Evolutionary conservation across 2,113 vertebrate species (phyloP).

Genomic region (Phainopepla nitens): DNA sequence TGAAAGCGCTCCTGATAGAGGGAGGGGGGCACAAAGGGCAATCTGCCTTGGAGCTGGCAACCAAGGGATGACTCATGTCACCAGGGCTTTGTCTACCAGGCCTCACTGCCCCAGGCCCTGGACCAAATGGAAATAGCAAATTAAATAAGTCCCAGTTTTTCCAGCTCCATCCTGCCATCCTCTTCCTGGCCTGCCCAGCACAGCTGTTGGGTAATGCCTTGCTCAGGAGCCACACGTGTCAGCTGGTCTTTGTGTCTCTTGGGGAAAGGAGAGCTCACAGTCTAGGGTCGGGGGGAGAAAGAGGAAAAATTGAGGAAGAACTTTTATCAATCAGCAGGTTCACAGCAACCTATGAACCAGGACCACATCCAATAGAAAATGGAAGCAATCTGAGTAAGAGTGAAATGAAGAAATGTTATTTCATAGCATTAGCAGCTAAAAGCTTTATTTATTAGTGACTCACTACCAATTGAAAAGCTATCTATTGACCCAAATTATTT

Average conservation of each 20-base stretch:
- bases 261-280: neutral
- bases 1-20: neutral
- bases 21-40: neutral
- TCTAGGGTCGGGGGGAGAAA: accelerated
- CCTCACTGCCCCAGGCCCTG: neutral
- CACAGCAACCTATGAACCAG: neutral
- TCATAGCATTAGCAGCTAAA: neutral
- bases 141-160: neutral
- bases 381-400: neutral
- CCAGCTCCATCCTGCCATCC: neutral
- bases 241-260: neutral
- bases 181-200: neutral
- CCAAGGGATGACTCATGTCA: neutral
- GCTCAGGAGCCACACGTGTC: neutral
- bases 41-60: neutral
- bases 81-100: neutral
- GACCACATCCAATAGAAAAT: neutral
- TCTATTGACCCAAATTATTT: neutral
- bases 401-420: neutral
- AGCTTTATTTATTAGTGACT: neutral
- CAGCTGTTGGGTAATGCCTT: accelerated
- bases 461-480: neutral
- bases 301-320: neutral
- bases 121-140: neutral
- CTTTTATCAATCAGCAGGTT: neutral